A percentile compares a stretch with the other conserved stretches of the same genome.
Evolutionary conservation across 2,888 invertebrate species (phyloP).

Genomic region (Dicycla oo): DNA sequence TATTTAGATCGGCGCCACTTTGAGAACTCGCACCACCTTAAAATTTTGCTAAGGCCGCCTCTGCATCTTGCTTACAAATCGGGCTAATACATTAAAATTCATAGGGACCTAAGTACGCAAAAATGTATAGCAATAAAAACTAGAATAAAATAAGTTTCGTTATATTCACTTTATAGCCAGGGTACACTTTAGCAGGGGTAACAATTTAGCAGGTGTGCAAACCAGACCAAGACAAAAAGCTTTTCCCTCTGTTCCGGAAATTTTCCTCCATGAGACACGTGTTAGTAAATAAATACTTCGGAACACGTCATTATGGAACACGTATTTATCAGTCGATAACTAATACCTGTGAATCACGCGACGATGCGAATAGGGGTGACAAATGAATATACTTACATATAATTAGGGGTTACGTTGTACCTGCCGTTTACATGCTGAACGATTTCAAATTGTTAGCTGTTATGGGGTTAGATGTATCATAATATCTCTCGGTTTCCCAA

Average conservation of each 20-base stretch:
- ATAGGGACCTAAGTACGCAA: no score
- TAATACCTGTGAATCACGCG: conserved; percentile 49
- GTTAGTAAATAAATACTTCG: conserved; percentile 42
- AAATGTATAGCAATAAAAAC: no score
- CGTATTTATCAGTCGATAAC: conserved; percentile 41
- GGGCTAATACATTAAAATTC: no score
- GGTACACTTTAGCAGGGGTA: no score
- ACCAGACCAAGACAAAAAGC: no score
- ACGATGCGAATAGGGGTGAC: conserved; percentile 45
- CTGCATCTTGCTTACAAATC: no score
- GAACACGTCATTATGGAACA: conserved; percentile 36
- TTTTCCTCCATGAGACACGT: not conserved
- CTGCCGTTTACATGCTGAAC: conserved; percentile 8
- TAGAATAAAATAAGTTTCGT: no score
- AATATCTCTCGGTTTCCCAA: not conserved
- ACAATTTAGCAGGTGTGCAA: no score
- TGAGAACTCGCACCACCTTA: no score
- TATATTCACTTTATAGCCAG: no score
- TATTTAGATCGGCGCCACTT: no score
- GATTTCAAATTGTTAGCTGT: conserved; percentile 15
- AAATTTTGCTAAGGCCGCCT: no score
- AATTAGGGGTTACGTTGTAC: conserved; percentile 39
- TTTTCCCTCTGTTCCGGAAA: not conserved
- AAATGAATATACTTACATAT: conserved; percentile 41
- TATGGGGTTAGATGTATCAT: conserved; percentile 2